Evolutionary conservation across 2,888 invertebrate genomes (phyloP).

Genomic region (Calliopum simillimum): DNA sequence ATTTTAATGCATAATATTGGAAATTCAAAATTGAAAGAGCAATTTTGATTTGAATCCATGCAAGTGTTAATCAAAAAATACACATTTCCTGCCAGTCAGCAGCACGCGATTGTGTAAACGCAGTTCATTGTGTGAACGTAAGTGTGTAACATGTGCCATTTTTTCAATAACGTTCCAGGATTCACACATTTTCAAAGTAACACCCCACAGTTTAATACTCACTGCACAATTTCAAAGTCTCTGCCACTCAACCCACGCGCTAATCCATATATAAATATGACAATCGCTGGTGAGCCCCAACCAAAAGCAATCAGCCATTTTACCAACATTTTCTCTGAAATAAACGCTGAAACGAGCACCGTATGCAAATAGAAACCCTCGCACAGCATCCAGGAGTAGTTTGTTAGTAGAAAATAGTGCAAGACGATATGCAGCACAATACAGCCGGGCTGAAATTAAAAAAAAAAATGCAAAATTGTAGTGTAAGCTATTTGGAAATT

Average conservation of each 20-base stretch:
- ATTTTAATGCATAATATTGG: not conserved
- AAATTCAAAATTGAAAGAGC: not conserved
- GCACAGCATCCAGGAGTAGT: constrained; percentile 97
- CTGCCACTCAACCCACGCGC: constrained; percentile 73
- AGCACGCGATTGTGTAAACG: not conserved
- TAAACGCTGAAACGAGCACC: constrained; percentile 90
- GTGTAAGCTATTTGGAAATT: too few relatives aligned
- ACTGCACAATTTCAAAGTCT: constrained; percentile 71
- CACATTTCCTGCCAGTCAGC: constrained; percentile 18
- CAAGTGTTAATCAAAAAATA: not conserved
- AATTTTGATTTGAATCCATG: not conserved
- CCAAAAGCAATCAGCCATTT: constrained; percentile 86
- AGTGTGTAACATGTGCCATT: too few relatives aligned
- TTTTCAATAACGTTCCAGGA: too few relatives aligned
- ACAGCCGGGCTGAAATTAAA: constrained; percentile 76
- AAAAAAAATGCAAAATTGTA: not conserved
- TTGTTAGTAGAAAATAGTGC: constrained; percentile 90
- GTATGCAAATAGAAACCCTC: constrained; percentile 95
- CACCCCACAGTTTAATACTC: constrained; percentile 66
- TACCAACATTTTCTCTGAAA: constrained; percentile 86
- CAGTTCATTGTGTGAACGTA: not conserved
- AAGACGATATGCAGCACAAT: constrained; percentile 83
- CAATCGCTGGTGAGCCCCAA: constrained; percentile 82
- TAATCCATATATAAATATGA: constrained; percentile 75
- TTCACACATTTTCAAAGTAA: too few relatives aligned